Evolutionary conservation across 1,140 invertebrate species (phyloP).

Genomic region (Rhopalosiphum maidis): DNA sequence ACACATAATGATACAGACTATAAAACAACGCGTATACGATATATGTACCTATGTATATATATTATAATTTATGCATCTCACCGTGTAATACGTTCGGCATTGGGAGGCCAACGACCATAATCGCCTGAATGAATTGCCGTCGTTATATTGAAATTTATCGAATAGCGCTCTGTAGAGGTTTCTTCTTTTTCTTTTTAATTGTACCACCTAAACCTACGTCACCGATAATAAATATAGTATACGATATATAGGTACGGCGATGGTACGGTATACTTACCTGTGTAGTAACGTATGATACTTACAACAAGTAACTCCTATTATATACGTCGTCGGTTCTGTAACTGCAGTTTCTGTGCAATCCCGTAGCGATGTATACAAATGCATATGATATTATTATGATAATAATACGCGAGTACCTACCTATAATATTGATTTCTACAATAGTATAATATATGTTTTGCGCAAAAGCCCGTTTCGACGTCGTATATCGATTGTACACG

Average conservation of each 20-base stretch:
- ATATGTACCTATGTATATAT: background rate
- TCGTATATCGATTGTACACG: background rate
- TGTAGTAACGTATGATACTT: background rate
- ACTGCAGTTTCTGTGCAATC: background rate
- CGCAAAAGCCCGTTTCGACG: background rate
- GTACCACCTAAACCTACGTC: background rate
- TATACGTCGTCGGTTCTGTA: background rate
- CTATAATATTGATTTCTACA: background rate
- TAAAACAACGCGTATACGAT: background rate
- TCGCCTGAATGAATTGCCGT: constrained; percentile 1
- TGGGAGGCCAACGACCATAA: background rate
- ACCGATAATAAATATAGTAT: background rate
- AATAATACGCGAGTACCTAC: background rate
- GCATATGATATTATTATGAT: background rate
- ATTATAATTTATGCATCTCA: background rate
- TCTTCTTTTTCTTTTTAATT: constrained; percentile 5
- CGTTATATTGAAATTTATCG: constrained; percentile 12
- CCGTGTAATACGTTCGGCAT: background rate
- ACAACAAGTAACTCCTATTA: background rate
- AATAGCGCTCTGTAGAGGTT: background rate
- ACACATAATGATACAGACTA: background rate
- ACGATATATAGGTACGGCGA: background rate
- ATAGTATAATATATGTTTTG: background rate
- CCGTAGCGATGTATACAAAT: background rate
- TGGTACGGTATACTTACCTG: background rate